A percentile compares a stretch with the other conserved stretches of the same genome.
phyloP scores from a whole-genome alignment of 1,140 invertebrate genomes.

The Drosophila triauraria region DNA sequence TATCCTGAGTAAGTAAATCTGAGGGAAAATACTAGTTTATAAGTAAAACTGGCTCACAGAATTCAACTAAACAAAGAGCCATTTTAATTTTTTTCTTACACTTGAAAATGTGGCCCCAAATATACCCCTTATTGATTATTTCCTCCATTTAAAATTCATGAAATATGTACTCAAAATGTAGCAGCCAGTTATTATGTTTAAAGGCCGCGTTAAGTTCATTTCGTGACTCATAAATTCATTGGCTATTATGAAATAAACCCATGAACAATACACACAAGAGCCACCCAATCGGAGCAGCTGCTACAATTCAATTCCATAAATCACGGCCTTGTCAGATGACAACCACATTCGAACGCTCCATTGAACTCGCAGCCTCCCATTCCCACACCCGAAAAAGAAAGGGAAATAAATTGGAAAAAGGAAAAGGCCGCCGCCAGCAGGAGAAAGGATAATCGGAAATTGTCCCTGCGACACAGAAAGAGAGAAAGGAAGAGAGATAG shows the following conservation, averaged over 20 bases:
- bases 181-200: slow-evolving; percentile 22
- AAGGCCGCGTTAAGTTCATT: slow-evolving; percentile 18
- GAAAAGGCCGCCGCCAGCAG: slow-evolving; percentile 3
- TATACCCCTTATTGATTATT: background rate
- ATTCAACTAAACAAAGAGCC: no score
- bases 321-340: slow-evolving; percentile 60
- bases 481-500: background rate
- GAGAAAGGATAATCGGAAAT: slow-evolving; percentile 36
- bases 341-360: slow-evolving; percentile 40
- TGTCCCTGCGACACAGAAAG: background rate
- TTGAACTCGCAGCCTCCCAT: slow-evolving; percentile 29
- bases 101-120: background rate
- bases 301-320: slow-evolving; percentile 52
- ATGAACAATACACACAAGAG: slow-evolving; percentile 9
- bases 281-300: slow-evolving; percentile 28
- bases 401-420: slow-evolving; percentile 27
- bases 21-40: no score
- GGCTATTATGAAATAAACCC: slow-evolving; percentile 27
- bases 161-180: slow-evolving; percentile 1
- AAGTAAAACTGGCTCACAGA: no score
- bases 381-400: slow-evolving; percentile 6
- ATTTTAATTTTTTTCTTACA: background rate
- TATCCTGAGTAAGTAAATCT: no score
- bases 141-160: background rate
- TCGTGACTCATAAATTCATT: slow-evolving; percentile 40